Base-by-base conservation (phyloP, 2,113 vertebrate genomes). In the Datnioides undecimradiatus region DNA sequence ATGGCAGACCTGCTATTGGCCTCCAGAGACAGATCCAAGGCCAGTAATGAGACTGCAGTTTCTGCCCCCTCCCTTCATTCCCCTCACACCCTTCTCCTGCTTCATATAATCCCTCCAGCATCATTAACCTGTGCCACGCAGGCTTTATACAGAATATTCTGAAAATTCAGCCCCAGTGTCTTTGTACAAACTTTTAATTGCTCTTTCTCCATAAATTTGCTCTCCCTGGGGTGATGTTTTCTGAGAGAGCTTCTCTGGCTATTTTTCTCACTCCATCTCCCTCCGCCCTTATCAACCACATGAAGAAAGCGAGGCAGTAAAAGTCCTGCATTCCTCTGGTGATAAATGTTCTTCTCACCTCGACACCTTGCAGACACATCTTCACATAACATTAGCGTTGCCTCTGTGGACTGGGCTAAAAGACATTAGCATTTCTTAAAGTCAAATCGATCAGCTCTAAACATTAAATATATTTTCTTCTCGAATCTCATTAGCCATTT, bases 161-260 rank as follows among this genome's bases (percentile, higher is more conserved):
- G 34, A 73, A 82, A 82, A 87, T 86, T 54, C 83, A 68, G 73
- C 90, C 68, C 77, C 70, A 34, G 71, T 88, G 87, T 84, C 86
- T 91, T 74, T 83, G 75, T 79, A 79, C 74, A 79, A 91, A 92
- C 84, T 91, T 93, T 90, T 92, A 91, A 94, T 93, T 92, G 90
- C 86, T 87, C 81, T 86, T 85, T 81, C 75, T 88, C 87, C 76
- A 87, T 92, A 90, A 82, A 91, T 91, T 82, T 83, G 21, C 69
- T 63, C 52, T 78, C 88, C 86, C 87, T 36, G 0, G 80, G 75
- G 88, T 74, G 62, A 73, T 78, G 71, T 88, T 87, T 85, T 76
- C 66, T 48, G 59, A 73, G 29, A 57, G 43, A n/a, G 9, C 60
- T 67, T 85, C 66, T 49, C 73, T 76, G 71, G 76, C 66, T 80